Conservation (phyloP, 2,113 vertebrate species). For the Lepidothrix coronata region DNA sequence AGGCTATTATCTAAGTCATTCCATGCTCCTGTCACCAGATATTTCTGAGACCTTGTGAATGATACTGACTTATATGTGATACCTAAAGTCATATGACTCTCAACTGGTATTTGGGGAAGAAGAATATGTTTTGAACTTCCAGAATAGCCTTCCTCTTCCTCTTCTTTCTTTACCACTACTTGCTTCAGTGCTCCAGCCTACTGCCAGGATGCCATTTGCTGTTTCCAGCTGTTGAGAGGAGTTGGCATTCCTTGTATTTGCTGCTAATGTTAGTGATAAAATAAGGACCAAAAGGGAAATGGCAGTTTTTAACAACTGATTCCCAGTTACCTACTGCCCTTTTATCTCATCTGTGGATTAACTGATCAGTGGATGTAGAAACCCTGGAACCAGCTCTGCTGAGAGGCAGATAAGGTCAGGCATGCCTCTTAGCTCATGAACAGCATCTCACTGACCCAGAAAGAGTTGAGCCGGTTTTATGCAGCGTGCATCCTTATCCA, state of each 20-base stretch:
- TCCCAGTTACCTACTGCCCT: not conserved
- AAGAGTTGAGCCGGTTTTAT: conserved; percentile 8
- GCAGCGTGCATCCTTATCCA: conserved; percentile 1
- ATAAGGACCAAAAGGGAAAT: not conserved
- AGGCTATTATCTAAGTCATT: not conserved
- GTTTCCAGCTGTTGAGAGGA: not conserved
- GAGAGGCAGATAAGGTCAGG: conserved; percentile 31
- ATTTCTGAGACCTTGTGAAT: not conserved
- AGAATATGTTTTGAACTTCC: not conserved
- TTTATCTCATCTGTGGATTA: conserved; percentile 17
- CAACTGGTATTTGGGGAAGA: not conserved
- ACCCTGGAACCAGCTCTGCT: not conserved
- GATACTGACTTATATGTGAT: not conserved
- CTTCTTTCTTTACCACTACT: not conserved
- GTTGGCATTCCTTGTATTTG: not conserved
- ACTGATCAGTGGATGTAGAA: not conserved
- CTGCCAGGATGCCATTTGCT: not conserved
- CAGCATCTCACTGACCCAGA: conserved; percentile 34
- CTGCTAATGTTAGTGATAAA: not conserved
- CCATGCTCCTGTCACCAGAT: not conserved
- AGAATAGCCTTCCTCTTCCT: not conserved
- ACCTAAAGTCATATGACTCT: not conserved
- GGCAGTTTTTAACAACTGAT: not conserved
- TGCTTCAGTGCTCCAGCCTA: not conserved
- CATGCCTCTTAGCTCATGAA: conserved; percentile 16